A percentile compares a stretch with the other conserved stretches of the same genome.
Conservation (phyloP, 2,113 vertebrate species). For the Sebastes schlegelii region DNA sequence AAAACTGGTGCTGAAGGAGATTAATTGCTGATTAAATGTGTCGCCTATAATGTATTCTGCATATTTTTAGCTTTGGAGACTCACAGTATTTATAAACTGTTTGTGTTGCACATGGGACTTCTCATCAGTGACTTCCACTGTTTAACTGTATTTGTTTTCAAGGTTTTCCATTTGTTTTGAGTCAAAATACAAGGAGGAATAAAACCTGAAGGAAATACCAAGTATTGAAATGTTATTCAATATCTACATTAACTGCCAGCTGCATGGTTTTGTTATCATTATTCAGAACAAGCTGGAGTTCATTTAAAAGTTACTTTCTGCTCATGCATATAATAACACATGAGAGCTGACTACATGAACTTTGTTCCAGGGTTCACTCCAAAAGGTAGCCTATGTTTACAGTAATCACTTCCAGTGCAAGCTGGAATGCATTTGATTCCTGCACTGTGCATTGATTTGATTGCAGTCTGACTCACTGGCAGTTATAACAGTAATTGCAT, state of each 20-base stretch:
- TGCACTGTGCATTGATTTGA: constrained; percentile 16
- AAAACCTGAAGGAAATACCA: neutral
- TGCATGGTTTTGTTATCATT: neutral
- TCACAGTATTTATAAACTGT: neutral
- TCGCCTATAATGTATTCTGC: neutral
- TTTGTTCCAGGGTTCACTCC: neutral
- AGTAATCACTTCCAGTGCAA: neutral
- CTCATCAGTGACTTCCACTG: neutral
- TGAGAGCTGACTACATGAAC: neutral
- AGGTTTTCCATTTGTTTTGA: neutral
- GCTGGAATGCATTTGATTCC: neutral
- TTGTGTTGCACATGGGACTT: neutral
- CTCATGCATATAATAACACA: neutral
- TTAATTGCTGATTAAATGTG: neutral
- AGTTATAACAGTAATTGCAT: constrained; percentile 24
- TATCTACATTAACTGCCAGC: neutral
- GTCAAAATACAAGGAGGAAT: neutral
- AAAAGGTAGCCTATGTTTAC: constrained; percentile 1
- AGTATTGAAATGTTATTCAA: neutral
- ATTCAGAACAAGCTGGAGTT: constrained; percentile 3
- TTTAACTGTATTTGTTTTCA: neutral
- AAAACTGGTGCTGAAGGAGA: neutral
- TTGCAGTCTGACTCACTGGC: constrained; percentile 1
- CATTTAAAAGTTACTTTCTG: neutral
- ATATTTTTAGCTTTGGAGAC: neutral